Base-by-base conservation (phyloP, 2,797 vertebrate species). In the Pipistrellus nathusii region DNA sequence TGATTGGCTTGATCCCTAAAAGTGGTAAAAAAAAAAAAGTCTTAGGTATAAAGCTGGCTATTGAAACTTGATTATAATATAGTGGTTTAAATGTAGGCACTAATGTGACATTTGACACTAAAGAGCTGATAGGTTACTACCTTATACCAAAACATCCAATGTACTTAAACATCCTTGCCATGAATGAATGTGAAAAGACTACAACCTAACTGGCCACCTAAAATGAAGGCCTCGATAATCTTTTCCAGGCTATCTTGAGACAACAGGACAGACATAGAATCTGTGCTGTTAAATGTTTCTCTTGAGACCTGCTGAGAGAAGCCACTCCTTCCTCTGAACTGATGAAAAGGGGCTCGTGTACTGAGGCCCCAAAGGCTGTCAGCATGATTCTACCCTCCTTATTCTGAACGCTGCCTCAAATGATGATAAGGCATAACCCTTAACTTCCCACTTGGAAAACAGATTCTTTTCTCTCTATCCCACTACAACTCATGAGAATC, bases 101-200 rank as follows among this genome's bases (percentile, higher is more conserved):
- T 86, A 46, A 82, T 44, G 68, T 86, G 59, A 75, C 75, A 81
- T 38, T 90, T 91, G 76, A 94, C 69, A 86, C 15, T 27, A n/a
- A 68, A 53, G 38, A 68, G 68, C 68, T 62, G 41, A 57, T 64
- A 66, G 57, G 38, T 75, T 91, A 62, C 59, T 75, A 82, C 17
- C 14, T 86, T 86, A 66, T 32, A 59, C 20, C 88, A 41, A 27
- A 76, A 32, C 41, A 41, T 18, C 7, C 48, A 46, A 55, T 69
- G 10, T 44, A 51, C 27, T 91, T 82, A 55, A 53, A 76, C 23
- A 83, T 53, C 20, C 9, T 87, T 91, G 25, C 41, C 32, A 32
- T 83, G 59, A 83, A 82, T 87, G 21, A 82, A 87, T 87, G 55
- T 59, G 44, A 69, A 17, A 73, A 73, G 66, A 75, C 48, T 46